Conservation (phyloP, 2,888 invertebrate species). For the Calliphora vomitoria region DNA sequence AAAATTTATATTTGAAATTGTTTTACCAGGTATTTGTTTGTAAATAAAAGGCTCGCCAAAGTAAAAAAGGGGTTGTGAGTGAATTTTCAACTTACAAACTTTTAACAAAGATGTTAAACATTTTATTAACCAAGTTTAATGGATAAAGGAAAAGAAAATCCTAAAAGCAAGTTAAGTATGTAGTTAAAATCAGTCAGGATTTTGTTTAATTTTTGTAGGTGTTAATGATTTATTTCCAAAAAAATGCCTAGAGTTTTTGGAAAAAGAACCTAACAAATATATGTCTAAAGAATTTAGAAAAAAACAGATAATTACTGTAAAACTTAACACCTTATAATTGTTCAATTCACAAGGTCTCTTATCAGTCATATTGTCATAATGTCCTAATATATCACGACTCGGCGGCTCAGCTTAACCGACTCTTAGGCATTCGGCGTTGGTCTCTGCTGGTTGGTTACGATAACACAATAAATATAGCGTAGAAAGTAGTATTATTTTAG, state of each 20-base stretch:
- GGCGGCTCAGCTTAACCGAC: no score
- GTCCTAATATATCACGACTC: no score
- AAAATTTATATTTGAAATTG: conserved; percentile 61
- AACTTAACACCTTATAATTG: no score
- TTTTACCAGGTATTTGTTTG: conserved; percentile 45
- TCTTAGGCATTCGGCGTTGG: no score
- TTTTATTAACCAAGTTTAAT: conserved; percentile 25
- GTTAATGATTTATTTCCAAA: conserved; percentile 1
- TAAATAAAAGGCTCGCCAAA: neutral
- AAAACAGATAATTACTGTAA: no score
- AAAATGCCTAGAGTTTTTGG: neutral
- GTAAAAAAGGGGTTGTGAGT: neutral
- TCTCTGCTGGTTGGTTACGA: no score
- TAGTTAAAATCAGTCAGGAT: neutral
- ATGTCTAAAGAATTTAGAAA: no score
- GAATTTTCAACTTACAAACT: conserved; percentile 37
- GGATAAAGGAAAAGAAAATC: conserved; percentile 2
- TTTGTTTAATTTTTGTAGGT: conserved; percentile 9
- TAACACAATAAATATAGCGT: no score
- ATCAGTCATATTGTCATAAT: no score
- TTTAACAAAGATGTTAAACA: conserved; percentile 54
- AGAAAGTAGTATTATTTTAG: no score
- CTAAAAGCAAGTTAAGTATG: neutral
- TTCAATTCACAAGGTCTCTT: no score
- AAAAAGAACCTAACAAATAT: neutral